Evolutionary conservation across 2,797 vertebrate species (phyloP), one percentile per base, ranked within the genome.

Genomic region (Telmatherina bonti): DNA sequence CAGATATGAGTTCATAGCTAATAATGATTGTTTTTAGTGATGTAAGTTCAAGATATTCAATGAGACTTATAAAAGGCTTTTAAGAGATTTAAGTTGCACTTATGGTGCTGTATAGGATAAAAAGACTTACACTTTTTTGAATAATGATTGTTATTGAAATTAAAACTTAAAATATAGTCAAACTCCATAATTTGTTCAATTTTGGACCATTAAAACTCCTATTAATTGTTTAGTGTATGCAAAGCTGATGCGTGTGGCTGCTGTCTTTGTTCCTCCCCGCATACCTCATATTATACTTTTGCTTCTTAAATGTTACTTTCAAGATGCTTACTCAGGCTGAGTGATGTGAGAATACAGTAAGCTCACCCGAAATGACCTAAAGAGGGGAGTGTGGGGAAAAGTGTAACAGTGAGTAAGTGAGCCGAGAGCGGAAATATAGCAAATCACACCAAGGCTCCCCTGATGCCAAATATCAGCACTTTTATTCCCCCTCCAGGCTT

Each of bases 301-400:
- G 31, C 66, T 54, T 72, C 56, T 45, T n/a, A 9, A 66, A 77
- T 47, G 24, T 8, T 43, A 41, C 24, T 36, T 29, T 52, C 12
- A 58, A 54, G 59, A 56, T 67, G 62, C 57, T 27, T 4, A 58
- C 35, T 62, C 31, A 79, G 67, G 62, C 27, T 59, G 71, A 76
- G 61, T 83, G 57, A 79, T 60, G 70, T 70, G 74, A 85, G 77
- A 79, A 65, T 63, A 47, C 70, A 45, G 72, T 88, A 78, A 76
- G 68, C 66, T 90, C 84, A 89, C 89, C 89, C 72, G 6, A 83
- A 72, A 85, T 88, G 84, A 90, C 87, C 86, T 60, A 16, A 45
- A 65, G 67, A 41, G n/a, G 41, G 35, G 70, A 67, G 36, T 36
- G 52, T 20, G 15, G 75, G 78, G 27, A 65, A 64, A 67, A 54